These are phyloP conservation scores for Sialis fuliginosa DNA, from an alignment of 2,888 invertebrate genomes.

Conservation along the genomic window DNA sequence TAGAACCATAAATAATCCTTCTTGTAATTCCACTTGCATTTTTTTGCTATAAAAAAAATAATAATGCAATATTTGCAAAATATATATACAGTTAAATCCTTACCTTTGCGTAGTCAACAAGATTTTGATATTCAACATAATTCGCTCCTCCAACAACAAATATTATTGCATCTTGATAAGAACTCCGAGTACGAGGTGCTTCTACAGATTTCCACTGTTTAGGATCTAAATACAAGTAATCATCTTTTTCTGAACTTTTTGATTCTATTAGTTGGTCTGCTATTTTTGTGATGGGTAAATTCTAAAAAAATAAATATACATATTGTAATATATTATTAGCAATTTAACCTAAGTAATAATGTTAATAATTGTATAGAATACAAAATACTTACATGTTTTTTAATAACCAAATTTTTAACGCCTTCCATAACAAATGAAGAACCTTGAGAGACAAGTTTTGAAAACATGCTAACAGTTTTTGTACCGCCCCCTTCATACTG, in stretches of 20 bases:
- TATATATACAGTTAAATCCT: background rate
- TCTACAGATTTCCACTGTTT: conserved; percentile 69
- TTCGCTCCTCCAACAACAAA: conserved; percentile 90
- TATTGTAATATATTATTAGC: background rate
- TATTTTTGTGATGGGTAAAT: conserved; percentile 82
- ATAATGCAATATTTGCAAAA: background rate
- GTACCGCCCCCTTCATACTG: conserved; percentile 87
- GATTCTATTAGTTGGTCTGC: conserved; percentile 80
- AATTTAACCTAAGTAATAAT: conserved; percentile 1
- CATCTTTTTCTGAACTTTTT: conserved; percentile 63
- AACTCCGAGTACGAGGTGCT: conserved; percentile 41
- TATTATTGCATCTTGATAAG: conserved; percentile 77
- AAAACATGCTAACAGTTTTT: conserved; percentile 96
- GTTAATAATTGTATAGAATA: background rate
- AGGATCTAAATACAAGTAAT: conserved; percentile 89
- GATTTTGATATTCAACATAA: conserved; percentile 98
- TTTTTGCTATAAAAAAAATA: conserved; percentile 42
- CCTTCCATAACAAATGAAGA: conserved; percentile 99
- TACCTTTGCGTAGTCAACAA: conserved; percentile 85
- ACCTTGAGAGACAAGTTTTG: conserved; percentile 90
- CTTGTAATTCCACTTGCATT: conserved; percentile 48
- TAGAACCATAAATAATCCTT: conserved; percentile 87
- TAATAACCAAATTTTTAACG: conserved; percentile 95
- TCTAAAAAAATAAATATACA: conserved; percentile 39
- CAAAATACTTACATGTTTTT: conserved; percentile 69